Base-by-base conservation (phyloP, 2,888 invertebrate genomes). In the Drosophila lacicola region DNA sequence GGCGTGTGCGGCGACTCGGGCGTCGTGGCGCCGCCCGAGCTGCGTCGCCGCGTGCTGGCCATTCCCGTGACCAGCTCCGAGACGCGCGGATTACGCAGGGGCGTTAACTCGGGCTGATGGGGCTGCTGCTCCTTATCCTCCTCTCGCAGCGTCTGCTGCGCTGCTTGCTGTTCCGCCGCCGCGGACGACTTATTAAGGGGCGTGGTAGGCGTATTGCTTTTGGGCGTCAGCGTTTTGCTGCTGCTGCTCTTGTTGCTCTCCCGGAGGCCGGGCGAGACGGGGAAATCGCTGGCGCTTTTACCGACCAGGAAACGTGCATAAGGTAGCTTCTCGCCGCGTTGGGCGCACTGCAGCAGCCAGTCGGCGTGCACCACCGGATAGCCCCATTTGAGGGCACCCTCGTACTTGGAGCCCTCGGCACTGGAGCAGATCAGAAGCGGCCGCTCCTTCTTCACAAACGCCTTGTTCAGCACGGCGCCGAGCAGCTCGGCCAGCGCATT, bases 371-470 rank as follows among this genome's bases (percentile, higher is more conserved):
- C 95, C 1, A 96, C 96, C 0, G 97, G 98, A 63, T 97, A 93
- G 36, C 88, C 94, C 98, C 98, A 98, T 91, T 96, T 97, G 0
- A 96, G 85, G 0, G 97, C 96, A 0, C 97, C 98, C 42, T 93
- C 93, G 90, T 96, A 96, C 90, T 98, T 98, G 80, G 96, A 96
- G 0, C 98, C 97, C 19, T 93, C 93, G 0, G 96, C 93, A 0
- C 93, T 93, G 5, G 95, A 95, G 74, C 96, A 96, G 4, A 98
- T 93, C 0, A 98, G 93, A 91, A 98, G 96, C 0, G 98, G 98
- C 0, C 95, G 96, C 0, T 95, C 95, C 74, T 94, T 94, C 67
- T 95, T 93, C 0, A 95, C 94, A 90, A 96, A 95, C 50, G 94
- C 94, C 78, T 96, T 95, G 88, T 95, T 95, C 46, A 93, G 93